A percentile compares a stretch with the other conserved stretches of the same genome.
Conservation (phyloP, 2,113 vertebrate genomes). For the Xiphophorus maculatus region DNA sequence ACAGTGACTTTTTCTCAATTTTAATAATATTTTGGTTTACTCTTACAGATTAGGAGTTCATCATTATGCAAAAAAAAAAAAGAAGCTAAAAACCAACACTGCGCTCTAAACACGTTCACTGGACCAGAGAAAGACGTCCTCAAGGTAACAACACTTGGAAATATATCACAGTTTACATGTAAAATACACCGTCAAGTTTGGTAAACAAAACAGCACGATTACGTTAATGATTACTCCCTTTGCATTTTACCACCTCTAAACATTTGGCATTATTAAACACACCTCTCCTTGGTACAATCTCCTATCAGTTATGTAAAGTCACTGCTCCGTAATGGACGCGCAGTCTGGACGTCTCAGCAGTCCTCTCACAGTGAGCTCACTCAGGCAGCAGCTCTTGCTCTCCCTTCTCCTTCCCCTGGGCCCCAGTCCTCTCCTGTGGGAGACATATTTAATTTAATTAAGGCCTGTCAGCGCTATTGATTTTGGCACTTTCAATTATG, state of each 20-base stretch:
- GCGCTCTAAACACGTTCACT: neutral
- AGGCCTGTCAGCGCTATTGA: conserved; percentile 97
- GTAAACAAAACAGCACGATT: neutral
- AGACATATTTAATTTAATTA: conserved; percentile 99
- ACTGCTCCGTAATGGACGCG: neutral
- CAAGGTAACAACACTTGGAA: neutral
- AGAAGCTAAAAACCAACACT: neutral
- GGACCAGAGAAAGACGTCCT: neutral
- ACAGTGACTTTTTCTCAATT: neutral
- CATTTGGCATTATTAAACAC: neutral
- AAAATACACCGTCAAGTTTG: neutral
- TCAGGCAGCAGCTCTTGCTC: conserved; percentile 29
- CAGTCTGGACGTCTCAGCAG: conserved; percentile 14
- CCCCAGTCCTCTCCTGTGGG: conserved; percentile 63
- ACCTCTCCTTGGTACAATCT: neutral
- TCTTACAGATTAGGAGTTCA: neutral
- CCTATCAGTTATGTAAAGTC: neutral
- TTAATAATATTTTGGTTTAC: neutral
- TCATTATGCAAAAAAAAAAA: neutral
- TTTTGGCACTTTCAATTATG: conserved; percentile 99
- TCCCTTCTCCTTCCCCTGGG: conserved; percentile 31
- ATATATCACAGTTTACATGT: neutral
- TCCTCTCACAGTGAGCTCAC: conserved; percentile 56
- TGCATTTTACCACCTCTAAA: neutral
- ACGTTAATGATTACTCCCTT: neutral